Conservation (phyloP, 2,797 vertebrate species). For the Gymnodraco acuticeps region DNA sequence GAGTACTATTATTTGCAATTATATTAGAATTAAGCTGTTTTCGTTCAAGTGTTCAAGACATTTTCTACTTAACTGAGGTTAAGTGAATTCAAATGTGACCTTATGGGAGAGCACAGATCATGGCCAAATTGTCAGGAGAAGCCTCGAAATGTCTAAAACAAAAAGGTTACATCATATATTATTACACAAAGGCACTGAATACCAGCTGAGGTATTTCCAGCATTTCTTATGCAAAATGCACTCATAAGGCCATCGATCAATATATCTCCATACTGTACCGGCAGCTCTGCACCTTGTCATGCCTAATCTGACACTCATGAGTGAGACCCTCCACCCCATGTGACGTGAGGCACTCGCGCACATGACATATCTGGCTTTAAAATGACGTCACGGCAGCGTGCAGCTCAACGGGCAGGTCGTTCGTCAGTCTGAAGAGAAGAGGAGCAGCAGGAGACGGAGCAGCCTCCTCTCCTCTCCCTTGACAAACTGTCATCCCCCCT, state of each 20-base stretch:
- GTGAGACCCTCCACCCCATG: conserved; percentile 7
- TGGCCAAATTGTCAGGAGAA: background rate
- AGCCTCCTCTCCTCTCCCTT: conserved; percentile 67
- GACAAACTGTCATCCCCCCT: conserved; percentile 67
- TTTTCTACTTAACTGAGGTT: background rate
- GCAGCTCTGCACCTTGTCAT: conserved; percentile 3
- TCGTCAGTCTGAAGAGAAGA: conserved; percentile 80
- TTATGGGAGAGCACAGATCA: background rate
- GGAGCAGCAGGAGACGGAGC: conserved; percentile 72
- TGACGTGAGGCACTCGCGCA: conserved; percentile 50
- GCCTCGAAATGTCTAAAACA: background rate
- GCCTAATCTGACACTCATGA: conserved; percentile 22
- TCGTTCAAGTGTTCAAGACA: too few species aligned
- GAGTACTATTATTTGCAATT: background rate
- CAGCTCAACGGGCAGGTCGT: conserved; percentile 80
- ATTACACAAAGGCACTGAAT: background rate
- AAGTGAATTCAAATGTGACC: background rate
- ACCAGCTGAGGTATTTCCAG: background rate
- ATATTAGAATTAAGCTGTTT: background rate
- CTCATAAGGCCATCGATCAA: background rate
- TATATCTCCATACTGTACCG: background rate
- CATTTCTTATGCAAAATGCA: background rate
- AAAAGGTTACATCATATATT: background rate
- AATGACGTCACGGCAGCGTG: conserved; percentile 84
- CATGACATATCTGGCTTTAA: conserved; percentile 82